These are phyloP conservation scores for Coecobrya sp. DNA, from an alignment of 2,888 invertebrate species.

Conservation along the genomic window DNA sequence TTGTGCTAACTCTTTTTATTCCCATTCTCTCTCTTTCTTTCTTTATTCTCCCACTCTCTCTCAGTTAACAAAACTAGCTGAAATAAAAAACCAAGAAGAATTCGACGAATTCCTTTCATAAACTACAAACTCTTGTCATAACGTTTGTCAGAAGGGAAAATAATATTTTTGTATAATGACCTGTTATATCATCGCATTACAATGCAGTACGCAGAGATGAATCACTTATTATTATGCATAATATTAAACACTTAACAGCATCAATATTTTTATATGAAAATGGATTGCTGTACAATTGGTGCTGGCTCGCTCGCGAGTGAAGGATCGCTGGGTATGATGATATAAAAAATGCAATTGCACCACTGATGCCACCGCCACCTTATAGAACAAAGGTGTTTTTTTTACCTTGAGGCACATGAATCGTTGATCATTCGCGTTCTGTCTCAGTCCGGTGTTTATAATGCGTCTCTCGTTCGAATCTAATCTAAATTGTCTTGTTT, in stretches of 20 bases:
- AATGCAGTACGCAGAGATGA: not conserved
- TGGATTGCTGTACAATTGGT: not conserved
- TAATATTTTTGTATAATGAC: not conserved
- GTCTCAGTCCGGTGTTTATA: not conserved
- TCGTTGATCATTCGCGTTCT: constrained; percentile 39
- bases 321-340: not conserved
- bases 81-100: constrained; percentile 22
- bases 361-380: constrained; percentile 2
- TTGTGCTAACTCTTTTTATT: constrained; percentile 34
- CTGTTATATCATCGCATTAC: constrained; percentile 26
- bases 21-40: not conserved
- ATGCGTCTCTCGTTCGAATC: constrained; percentile 46
- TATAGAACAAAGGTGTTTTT: constrained; percentile 39
- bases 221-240: constrained; percentile 4
- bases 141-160: constrained; percentile 60
- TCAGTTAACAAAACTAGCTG: not conserved
- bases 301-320: not conserved
- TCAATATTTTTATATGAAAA: constrained; percentile 13
- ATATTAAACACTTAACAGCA: not conserved
- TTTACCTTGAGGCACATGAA: constrained; percentile 54
- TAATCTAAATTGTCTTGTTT: constrained; percentile 76
- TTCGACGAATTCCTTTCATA: constrained; percentile 71
- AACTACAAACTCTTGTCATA: constrained; percentile 62
- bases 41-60: not conserved
- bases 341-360: constrained; percentile 72